phyloP scores from a whole-genome alignment of 37 sponge, comb jelly and placozoan species.

The Halisarca cf. caerulea region DNA sequence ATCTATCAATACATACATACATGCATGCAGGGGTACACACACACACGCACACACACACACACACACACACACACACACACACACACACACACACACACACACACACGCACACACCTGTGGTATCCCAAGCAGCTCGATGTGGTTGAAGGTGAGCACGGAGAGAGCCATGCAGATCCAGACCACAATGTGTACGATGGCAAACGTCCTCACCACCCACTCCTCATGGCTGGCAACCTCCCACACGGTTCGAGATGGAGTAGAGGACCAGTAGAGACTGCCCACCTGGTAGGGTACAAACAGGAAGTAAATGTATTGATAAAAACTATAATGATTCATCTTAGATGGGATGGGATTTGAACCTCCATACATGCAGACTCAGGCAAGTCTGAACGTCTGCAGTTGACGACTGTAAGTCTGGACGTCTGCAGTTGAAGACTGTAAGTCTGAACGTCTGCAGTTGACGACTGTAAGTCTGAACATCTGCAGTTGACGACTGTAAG shows the following conservation, averaged over 20 bases:
- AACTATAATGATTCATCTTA: too few species aligned
- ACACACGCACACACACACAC: background rate
- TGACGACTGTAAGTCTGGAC: too few species aligned
- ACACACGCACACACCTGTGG: constrained; percentile 68
- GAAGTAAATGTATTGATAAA: too few species aligned
- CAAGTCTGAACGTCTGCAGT: too few species aligned
- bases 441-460: too few species aligned
- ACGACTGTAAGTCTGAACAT: too few species aligned
- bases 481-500: too few species aligned
- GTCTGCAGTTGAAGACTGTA: too few species aligned
- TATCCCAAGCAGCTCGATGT: constrained; percentile 69
- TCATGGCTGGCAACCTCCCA: constrained; percentile 24
- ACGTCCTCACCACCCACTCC: background rate
- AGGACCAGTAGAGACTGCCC: constrained; percentile 38
- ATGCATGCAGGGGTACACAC: background rate
- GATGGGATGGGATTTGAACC: too few species aligned
- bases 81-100: background rate
- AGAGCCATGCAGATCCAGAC: constrained; percentile 60
- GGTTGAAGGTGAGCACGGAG: constrained; percentile 66
- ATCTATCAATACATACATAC: background rate
- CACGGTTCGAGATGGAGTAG: constrained; percentile 26
- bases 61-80: background rate
- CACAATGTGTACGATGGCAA: constrained; percentile 36
- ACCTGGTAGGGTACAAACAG: too few species aligned
- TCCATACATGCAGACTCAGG: too few species aligned